A percentile compares a stretch with the other conserved stretches of the same genome.
Evolutionary conservation across 2,113 vertebrate species (phyloP).

Genomic region (Typhlomys cinereus): DNA sequence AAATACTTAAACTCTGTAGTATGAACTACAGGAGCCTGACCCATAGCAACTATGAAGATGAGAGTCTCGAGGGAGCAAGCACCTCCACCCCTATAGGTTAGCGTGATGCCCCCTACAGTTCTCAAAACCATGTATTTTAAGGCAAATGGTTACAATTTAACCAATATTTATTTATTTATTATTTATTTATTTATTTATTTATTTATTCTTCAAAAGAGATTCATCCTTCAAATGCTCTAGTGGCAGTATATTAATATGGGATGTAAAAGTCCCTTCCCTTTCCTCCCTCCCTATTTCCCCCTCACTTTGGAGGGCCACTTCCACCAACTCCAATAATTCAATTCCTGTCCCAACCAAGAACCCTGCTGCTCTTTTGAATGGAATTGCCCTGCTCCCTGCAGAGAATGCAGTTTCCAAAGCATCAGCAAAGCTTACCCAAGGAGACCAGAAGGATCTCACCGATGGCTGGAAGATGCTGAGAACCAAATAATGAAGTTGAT

Average conservation of each 20-base stretch:
- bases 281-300: background rate
- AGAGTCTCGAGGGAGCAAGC: slow-evolving; percentile 6
- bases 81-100: background rate
- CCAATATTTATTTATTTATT: slow-evolving; percentile 31
- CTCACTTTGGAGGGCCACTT: slow-evolving; percentile 18
- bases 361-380: slow-evolving; percentile 72
- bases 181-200: slow-evolving; percentile 32
- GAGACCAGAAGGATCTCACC: slow-evolving; percentile 49
- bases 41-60: background rate
- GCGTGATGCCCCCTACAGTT: background rate
- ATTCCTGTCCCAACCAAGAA: slow-evolving; percentile 62
- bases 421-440: slow-evolving; percentile 48
- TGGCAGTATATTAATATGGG: slow-evolving; percentile 50
- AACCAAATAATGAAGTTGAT: slow-evolving; percentile 64
- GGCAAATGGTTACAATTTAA: slow-evolving; percentile 4
- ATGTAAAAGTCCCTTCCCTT: slow-evolving; percentile 29
- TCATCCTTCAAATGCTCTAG: slow-evolving; percentile 54
- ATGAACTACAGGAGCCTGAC: background rate
- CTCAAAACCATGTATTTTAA: slow-evolving; percentile 1
- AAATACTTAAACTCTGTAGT: background rate
- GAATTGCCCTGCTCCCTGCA: slow-evolving; percentile 70
- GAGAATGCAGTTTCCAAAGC: slow-evolving; percentile 70
- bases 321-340: slow-evolving; percentile 28
- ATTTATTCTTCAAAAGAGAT: slow-evolving; percentile 60
- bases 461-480: slow-evolving; percentile 54